A percentile compares a stretch with the other conserved stretches of the same genome.
phyloP scores from a whole-genome alignment of 1,140 invertebrate genomes.

The Metopolophium dirhodum region DNA sequence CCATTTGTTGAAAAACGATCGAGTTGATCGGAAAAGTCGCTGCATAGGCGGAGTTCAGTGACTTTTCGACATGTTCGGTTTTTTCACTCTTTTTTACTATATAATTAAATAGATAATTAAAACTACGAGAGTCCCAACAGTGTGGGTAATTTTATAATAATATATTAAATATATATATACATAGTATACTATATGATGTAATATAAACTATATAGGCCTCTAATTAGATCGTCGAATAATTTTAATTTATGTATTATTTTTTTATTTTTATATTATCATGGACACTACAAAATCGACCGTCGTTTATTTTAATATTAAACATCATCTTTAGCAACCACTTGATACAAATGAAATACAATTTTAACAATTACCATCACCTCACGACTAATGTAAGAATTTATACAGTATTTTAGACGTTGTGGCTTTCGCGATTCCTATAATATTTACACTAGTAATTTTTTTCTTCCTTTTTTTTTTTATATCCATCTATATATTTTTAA shows the following conservation, averaged over 20 bases:
- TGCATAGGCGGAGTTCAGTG: not conserved
- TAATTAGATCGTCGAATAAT: not conserved
- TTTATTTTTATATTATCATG: not conserved
- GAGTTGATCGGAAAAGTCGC: not conserved
- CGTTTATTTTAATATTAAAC: not conserved
- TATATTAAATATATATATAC: too few species aligned
- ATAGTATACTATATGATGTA: too few species aligned
- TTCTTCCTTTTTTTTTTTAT: not conserved
- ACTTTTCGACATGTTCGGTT: not conserved
- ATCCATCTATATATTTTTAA: not conserved
- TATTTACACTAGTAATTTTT: not conserved
- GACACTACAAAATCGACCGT: not conserved
- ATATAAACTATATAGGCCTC: too few species aligned
- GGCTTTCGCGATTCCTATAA: not conserved
- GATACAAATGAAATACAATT: not conserved
- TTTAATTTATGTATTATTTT: not conserved
- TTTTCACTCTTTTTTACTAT: not conserved
- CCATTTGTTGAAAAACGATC: not conserved
- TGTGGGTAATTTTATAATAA: not conserved
- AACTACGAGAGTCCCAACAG: not conserved
- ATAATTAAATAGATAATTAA: too few species aligned
- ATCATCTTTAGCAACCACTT: not conserved
- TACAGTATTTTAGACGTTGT: not conserved
- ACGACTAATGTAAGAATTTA: not conserved
- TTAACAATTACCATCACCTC: not conserved